phyloP scores from a whole-genome alignment of 2,113 vertebrate species.

The Sporophila hypoxantha region DNA sequence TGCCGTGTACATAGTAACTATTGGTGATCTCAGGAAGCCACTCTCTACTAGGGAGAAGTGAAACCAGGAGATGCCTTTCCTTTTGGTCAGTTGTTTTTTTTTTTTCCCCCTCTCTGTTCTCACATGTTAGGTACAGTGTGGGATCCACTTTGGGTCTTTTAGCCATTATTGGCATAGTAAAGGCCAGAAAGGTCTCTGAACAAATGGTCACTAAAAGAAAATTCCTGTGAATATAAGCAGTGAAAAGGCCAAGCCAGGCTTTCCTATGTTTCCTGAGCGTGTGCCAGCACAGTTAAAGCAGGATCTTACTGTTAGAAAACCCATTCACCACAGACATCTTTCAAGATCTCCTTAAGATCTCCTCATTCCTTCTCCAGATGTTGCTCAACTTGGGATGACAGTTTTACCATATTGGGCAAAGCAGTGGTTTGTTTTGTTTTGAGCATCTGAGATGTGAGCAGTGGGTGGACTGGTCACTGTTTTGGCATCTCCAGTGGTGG shows the following conservation, averaged over 20 bases:
- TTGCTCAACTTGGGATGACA: not conserved
- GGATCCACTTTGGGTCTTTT: not conserved
- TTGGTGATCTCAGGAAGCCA: not conserved
- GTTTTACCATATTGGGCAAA: conserved; percentile 46
- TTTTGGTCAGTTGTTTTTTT: not conserved
- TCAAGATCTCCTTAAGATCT: not conserved
- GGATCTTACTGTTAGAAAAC: not conserved
- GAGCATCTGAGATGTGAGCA: not conserved
- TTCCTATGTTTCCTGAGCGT: not conserved
- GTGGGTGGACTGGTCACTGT: conserved; percentile 28
- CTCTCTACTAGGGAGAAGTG: not conserved
- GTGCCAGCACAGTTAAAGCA: not conserved
- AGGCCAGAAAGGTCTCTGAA: not conserved
- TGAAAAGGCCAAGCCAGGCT: not conserved
- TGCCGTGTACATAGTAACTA: not conserved
- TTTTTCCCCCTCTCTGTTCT: fast-evolving
- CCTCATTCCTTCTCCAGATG: not conserved
- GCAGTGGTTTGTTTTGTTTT: not conserved
- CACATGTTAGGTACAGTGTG: not conserved
- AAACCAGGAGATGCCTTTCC: not conserved
- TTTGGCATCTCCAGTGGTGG: conserved; percentile 8
- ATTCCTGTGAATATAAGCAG: not conserved
- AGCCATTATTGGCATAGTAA: not conserved
- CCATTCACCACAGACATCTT: not conserved
- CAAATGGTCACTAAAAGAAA: not conserved